phyloP scores from a whole-genome alignment of 2,113 vertebrate species.

The Jacana jacana region DNA sequence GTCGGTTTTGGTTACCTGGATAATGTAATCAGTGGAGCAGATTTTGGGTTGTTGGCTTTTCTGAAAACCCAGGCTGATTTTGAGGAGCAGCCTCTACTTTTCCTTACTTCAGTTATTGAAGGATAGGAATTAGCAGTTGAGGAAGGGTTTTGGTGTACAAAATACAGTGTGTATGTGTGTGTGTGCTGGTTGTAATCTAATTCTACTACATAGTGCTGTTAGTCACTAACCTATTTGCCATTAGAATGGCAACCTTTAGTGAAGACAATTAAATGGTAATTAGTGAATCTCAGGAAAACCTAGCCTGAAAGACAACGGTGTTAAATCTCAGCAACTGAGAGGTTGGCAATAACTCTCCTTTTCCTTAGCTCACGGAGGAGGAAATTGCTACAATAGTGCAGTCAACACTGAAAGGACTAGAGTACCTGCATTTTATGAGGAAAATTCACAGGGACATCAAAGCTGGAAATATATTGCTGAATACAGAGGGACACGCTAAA shows the following conservation, averaged over 20 bases:
- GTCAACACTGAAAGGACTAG: conserved; percentile 89
- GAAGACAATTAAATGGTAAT: neutral
- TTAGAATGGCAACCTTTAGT: neutral
- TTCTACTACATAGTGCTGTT: neutral
- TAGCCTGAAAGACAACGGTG: neutral
- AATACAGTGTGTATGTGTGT: fast-evolving
- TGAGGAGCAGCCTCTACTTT: neutral
- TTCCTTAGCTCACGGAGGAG: conserved; percentile 87
- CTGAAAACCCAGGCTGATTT: neutral
- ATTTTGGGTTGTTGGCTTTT: neutral
- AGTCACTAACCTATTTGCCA: neutral
- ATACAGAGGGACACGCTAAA: conserved; percentile 91
- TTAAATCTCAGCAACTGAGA: neutral
- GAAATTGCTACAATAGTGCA: conserved; percentile 90
- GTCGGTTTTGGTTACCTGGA: neutral
- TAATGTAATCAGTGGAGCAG: neutral
- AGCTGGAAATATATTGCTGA: conserved; percentile 94
- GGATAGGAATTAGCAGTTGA: neutral
- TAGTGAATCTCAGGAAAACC: neutral
- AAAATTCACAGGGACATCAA: conserved; percentile 98
- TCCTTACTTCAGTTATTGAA: neutral
- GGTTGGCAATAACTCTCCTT: neutral
- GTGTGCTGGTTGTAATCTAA: neutral
- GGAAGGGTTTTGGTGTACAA: neutral
- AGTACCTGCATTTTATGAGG: conserved; percentile 98